Evolutionary conservation across 2,888 invertebrate species (phyloP).

Genomic region (Sphaerophoria rueppellii): DNA sequence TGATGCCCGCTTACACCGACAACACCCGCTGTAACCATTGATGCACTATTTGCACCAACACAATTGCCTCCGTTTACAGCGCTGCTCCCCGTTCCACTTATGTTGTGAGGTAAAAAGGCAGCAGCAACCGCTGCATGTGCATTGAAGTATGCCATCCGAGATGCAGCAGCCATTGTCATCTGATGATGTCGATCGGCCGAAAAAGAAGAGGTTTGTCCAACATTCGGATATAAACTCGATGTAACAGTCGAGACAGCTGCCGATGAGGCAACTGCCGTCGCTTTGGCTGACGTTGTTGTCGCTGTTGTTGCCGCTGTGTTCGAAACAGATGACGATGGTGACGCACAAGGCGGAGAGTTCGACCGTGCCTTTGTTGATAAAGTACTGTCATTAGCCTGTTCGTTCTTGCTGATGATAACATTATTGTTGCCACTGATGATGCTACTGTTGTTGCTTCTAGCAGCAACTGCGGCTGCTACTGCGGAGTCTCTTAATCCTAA

Average conservation of each 20-base stretch:
- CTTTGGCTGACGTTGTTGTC: conserved; percentile 65
- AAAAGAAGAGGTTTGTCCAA: conserved; percentile 75
- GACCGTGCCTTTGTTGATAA: conserved; percentile 45
- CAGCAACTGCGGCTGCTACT: conserved; percentile 76
- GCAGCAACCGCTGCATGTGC: conserved; percentile 96
- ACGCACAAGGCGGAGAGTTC: conserved; percentile 59
- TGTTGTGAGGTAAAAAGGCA: conserved; percentile 90
- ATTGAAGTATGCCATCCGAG: conserved; percentile 94
- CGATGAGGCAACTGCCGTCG: conserved; percentile 74
- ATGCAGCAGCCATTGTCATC: conserved; percentile 84
- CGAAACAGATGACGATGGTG: conserved; percentile 57
- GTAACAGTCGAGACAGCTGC: conserved; percentile 72
- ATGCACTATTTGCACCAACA: conserved; percentile 55
- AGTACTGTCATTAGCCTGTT: conserved; percentile 51
- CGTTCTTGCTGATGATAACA: conserved; percentile 34
- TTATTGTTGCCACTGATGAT: conserved; percentile 43
- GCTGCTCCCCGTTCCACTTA: conserved; percentile 82
- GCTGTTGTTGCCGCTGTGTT: conserved; percentile 56
- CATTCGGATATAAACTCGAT: conserved; percentile 75
- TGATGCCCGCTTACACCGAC: conserved; percentile 67
- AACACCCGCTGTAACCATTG: conserved; percentile 51
- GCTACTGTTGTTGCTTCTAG: conserved; percentile 53
- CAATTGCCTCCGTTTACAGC: conserved; percentile 73
- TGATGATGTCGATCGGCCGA: conserved; percentile 79
- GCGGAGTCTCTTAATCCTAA: conserved; percentile 79